A percentile compares a stretch with the other conserved stretches of the same genome.
phyloP scores from a whole-genome alignment of 2,888 invertebrate species.

The Rhynchonema sp. region DNA sequence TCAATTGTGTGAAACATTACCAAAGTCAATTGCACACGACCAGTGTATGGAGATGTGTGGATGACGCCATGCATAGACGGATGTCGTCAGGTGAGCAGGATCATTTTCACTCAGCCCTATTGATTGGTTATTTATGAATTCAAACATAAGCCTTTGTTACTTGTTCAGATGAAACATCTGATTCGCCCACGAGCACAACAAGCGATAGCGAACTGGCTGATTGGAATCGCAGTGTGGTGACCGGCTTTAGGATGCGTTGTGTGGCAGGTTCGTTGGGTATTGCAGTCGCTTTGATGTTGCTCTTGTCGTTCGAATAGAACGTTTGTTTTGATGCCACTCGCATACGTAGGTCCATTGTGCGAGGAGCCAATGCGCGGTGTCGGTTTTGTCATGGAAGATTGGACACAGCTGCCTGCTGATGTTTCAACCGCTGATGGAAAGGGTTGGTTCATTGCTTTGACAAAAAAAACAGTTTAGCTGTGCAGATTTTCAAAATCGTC shows the following conservation, averaged over 20 bases:
- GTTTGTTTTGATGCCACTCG: too few species aligned
- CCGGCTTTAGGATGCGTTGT: slow-evolving; percentile 48
- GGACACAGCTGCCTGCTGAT: slow-evolving; percentile 34
- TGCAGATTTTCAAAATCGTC: too few species aligned
- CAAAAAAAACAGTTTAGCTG: too few species aligned
- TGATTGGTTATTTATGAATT: background rate
- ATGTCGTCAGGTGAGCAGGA: background rate
- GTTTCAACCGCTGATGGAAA: background rate
- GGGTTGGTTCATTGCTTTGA: background rate
- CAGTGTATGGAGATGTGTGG: slow-evolving; percentile 6
- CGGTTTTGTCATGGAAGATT: slow-evolving; percentile 67
- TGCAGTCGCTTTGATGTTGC: too few species aligned
- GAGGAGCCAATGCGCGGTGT: slow-evolving; percentile 93
- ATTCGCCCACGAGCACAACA: too few species aligned
- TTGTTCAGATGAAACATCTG: background rate
- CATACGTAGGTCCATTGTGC: slow-evolving; percentile 59
- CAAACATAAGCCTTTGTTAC: too few species aligned
- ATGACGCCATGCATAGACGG: background rate
- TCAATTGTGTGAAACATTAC: slow-evolving; percentile 57
- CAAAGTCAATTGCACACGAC: slow-evolving; percentile 19
- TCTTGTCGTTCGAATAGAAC: too few species aligned
- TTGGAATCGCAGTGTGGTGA: slow-evolving; percentile 47
- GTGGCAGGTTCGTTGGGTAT: too few species aligned
- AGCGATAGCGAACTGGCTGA: background rate
- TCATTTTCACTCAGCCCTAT: background rate